A percentile compares a stretch with the other conserved stretches of the same genome.
These are phyloP conservation scores for Brienomyrus brachyistius DNA, from an alignment of 2,113 vertebrate genomes.

Conservation along the genomic window DNA sequence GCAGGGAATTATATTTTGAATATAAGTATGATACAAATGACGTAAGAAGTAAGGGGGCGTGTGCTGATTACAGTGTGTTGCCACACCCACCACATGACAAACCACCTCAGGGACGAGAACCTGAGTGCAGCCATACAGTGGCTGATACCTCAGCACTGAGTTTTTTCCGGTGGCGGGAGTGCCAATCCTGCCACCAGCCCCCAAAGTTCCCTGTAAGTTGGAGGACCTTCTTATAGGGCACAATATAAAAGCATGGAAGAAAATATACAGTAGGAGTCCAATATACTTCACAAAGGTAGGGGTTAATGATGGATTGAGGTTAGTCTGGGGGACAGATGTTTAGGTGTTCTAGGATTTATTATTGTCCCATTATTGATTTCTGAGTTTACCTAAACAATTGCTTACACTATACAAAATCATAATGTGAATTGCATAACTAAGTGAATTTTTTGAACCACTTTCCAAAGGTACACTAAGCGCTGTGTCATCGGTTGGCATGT, in stretches of 20 bases:
- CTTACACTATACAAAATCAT: neutral
- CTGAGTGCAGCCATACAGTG: too few species aligned
- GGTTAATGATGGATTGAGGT: neutral
- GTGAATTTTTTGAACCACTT: neutral
- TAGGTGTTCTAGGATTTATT: neutral
- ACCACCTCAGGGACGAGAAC: too few species aligned
- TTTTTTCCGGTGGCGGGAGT: too few species aligned
- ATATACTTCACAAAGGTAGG: neutral
- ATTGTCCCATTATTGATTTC: neutral
- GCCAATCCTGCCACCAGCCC: too few species aligned
- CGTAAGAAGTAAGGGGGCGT: too few species aligned
- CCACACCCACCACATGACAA: too few species aligned
- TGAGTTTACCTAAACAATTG: neutral
- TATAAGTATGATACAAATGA: neutral
- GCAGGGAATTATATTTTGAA: neutral
- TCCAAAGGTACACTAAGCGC: neutral
- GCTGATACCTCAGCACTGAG: too few species aligned
- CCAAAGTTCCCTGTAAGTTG: too few species aligned
- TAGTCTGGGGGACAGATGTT: neutral
- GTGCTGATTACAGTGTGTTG: too few species aligned
- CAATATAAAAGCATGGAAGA: neutral
- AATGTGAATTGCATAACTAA: neutral
- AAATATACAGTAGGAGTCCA: neutral
- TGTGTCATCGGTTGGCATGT: neutral
- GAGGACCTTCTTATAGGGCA: too few species aligned